Percentiles rank a stretch among this genome's conserved stretches.
These are phyloP conservation scores for Drosophila greeni DNA, from an alignment of 2,888 invertebrate genomes.

Conservation along the genomic window DNA sequence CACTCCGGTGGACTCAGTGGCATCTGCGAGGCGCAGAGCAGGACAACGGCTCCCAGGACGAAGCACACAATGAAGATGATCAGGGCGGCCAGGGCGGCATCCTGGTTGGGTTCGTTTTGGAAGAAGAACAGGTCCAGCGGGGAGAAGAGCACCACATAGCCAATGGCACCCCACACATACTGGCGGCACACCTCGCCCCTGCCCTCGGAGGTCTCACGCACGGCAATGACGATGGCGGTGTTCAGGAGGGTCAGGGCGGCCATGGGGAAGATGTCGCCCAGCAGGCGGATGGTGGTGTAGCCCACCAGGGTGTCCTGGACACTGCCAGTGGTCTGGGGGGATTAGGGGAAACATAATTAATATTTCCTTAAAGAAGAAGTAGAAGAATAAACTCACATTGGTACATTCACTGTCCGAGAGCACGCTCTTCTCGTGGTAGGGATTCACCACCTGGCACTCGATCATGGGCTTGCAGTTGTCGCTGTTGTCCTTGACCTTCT, in stretches of 20 bases:
- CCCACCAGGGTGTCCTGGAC: conserved; percentile 85
- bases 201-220: conserved; percentile 88
- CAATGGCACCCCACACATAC: conserved; percentile 86
- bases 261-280: conserved; percentile 88
- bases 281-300: conserved; percentile 84
- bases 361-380: no score
- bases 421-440: conserved; percentile 84
- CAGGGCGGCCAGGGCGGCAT: conserved; percentile 61
- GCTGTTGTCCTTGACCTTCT: conserved; percentile 65
- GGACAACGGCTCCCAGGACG: conserved; percentile 83
- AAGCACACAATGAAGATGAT: conserved; percentile 80
- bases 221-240: conserved; percentile 89
- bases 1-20: conserved; percentile 90
- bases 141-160: conserved; percentile 84
- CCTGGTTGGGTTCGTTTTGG: conserved; percentile 68
- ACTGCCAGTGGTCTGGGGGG: conserved; percentile 80
- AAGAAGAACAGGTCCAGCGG: conserved; percentile 80
- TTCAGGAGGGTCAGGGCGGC: conserved; percentile 85
- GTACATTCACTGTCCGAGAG: conserved; percentile 85
- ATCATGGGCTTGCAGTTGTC: conserved; percentile 83
- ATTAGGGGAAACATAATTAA: no score
- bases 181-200: conserved; percentile 89
- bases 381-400: conserved; percentile 61
- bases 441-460: conserved; percentile 85
- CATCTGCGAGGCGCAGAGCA: conserved; percentile 81